These are phyloP conservation scores for Daphoenositta chrysoptera DNA, from an alignment of 2,113 vertebrate species.

Conservation along the genomic window DNA sequence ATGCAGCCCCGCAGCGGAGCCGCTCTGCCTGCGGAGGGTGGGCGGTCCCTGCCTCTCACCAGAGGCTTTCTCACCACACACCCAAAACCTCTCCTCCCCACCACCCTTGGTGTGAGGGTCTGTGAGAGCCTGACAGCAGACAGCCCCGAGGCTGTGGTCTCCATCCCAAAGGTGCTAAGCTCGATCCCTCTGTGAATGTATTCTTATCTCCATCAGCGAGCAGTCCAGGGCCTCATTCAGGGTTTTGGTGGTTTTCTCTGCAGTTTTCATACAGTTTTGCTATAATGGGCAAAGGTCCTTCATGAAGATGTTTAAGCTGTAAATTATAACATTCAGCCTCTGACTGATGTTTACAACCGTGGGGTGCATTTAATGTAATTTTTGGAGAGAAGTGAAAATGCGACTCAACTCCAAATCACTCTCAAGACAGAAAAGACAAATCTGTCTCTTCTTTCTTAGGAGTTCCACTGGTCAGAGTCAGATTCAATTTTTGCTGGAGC, in stretches of 20 bases:
- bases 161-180: fast-evolving
- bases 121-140: background rate
- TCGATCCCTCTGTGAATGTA: background rate
- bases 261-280: background rate
- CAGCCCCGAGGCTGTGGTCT: fast-evolving
- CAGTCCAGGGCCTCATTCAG: background rate
- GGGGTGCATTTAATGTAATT: background rate
- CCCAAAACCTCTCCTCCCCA: background rate
- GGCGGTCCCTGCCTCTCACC: fast-evolving
- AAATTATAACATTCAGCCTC: background rate
- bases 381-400: background rate
- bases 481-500: background rate
- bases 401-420: background rate
- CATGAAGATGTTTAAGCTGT: background rate
- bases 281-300: background rate
- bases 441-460: background rate
- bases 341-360: fast-evolving
- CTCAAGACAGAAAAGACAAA: background rate
- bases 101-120: background rate
- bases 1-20: background rate
- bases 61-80: background rate
- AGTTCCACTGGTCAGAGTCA: background rate
- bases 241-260: background rate
- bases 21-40: background rate
- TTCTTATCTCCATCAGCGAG: background rate